A percentile compares a stretch with the other conserved stretches of the same genome.
phyloP scores from a whole-genome alignment of 2,888 invertebrate species.

The Ormyrus rosae region DNA sequence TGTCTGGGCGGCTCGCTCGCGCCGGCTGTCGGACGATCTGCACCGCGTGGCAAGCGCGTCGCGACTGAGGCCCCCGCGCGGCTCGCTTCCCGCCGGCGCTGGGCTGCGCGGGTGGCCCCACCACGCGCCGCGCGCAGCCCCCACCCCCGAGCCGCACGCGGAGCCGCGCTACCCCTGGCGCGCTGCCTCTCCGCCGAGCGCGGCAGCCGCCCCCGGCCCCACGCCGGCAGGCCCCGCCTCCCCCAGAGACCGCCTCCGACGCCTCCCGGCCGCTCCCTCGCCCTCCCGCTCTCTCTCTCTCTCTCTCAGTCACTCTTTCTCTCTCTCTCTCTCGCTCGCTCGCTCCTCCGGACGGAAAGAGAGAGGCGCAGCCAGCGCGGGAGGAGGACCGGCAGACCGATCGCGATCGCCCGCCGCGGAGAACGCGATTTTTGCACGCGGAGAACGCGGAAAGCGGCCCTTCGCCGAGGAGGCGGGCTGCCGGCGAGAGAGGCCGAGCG shows the following conservation, averaged over 20 bases:
- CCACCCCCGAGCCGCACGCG: conserved; percentile 66
- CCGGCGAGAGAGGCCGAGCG: not conserved
- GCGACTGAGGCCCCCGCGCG: conserved; percentile 70
- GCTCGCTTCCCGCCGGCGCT: conserved; percentile 25
- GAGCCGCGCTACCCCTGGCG: conserved; percentile 70
- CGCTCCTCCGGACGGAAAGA: not conserved
- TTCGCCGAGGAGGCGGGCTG: not conserved
- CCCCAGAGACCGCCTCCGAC: conserved; percentile 67
- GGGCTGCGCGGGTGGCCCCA: not conserved
- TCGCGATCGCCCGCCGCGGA: not conserved
- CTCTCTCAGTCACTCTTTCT: not conserved
- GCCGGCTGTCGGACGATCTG: conserved; percentile 65
- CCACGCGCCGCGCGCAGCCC: conserved; percentile 59
- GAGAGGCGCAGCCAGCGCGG: too few relatives aligned
- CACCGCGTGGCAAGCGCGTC: conserved; percentile 76
- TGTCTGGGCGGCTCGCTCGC: conserved; percentile 50
- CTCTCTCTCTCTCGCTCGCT: conserved; percentile 19
- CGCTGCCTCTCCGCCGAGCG: conserved; percentile 48
- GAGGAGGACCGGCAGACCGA: too few relatives aligned
- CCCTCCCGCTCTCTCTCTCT: conserved; percentile 34
- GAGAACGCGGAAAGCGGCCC: too few relatives aligned
- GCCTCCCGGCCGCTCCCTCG: conserved; percentile 46
- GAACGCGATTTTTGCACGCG: not conserved
- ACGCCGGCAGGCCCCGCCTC: conserved; percentile 67
- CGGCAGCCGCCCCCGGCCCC: conserved; percentile 73